Evolutionary conservation across 64 coral and sea anemone species (phyloP).

Genomic region (Catalaphyllia jardinei): DNA sequence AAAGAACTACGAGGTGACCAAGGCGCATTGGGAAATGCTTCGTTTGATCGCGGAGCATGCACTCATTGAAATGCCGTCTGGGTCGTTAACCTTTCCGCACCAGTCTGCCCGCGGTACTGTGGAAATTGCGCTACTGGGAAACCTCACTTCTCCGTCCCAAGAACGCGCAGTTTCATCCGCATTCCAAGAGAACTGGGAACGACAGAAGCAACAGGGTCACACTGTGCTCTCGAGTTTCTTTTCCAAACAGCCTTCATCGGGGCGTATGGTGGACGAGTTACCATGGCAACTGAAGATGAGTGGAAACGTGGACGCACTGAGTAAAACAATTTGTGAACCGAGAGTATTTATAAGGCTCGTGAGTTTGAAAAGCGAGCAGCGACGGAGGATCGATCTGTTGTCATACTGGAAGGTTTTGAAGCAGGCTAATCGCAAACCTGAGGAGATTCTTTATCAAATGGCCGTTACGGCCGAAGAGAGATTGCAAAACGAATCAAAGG

Average conservation of each 20-base stretch:
- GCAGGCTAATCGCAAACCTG: constrained; percentile 23
- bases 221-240: constrained; percentile 76
- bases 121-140: constrained; percentile 77
- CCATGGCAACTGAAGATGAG: constrained; percentile 86
- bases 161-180: constrained; percentile 74
- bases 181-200: constrained; percentile 82
- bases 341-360: constrained; percentile 55
- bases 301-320: constrained; percentile 60
- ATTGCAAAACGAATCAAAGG: not conserved
- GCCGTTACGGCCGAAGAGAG: constrained; percentile 39
- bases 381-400: constrained; percentile 56
- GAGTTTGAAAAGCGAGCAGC: constrained; percentile 28
- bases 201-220: constrained; percentile 89
- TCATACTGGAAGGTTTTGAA: constrained; percentile 70
- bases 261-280: constrained; percentile 77
- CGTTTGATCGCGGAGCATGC: constrained; percentile 69
- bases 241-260: constrained; percentile 45
- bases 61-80: constrained; percentile 55
- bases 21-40: constrained; percentile 80
- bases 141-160: constrained; percentile 80
- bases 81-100: constrained; percentile 74
- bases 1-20: constrained; percentile 63
- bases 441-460: constrained; percentile 64
- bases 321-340: constrained; percentile 55
- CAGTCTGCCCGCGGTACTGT: constrained; percentile 53